These are phyloP conservation scores for Dicaeum eximium DNA, from an alignment of 2,113 vertebrate species.

Conservation along the genomic window DNA sequence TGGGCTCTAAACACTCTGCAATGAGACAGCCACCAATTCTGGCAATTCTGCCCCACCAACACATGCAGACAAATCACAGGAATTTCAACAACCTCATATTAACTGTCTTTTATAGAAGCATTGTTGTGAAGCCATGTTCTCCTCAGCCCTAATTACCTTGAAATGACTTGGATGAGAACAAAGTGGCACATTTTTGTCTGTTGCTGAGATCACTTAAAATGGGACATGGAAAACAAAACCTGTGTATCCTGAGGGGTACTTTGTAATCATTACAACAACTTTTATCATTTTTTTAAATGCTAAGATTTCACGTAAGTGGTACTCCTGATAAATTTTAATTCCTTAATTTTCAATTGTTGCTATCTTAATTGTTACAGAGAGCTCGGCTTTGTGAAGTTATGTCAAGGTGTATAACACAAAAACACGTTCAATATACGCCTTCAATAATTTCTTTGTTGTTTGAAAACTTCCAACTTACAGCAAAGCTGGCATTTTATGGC, in stretches of 20 bases:
- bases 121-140: neutral
- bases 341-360: neutral
- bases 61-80: neutral
- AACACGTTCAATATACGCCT: neutral
- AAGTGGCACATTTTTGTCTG: neutral
- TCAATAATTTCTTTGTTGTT: slow-evolving; percentile 66
- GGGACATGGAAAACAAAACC: neutral
- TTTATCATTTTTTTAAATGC: neutral
- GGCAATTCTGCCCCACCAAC: neutral
- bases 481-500: slow-evolving; percentile 70
- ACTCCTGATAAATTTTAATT: neutral
- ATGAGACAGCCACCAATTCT: neutral
- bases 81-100: neutral
- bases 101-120: neutral
- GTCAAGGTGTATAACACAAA: neutral
- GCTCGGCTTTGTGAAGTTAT: neutral
- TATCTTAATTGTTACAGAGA: neutral
- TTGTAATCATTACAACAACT: neutral
- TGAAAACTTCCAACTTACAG: slow-evolving; percentile 59
- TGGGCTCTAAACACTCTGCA: neutral
- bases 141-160: neutral
- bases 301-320: neutral
- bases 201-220: neutral
- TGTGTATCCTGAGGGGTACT: neutral
- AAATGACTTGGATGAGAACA: neutral